Evolutionary conservation across 2,888 invertebrate genomes (phyloP).

Genomic region (Globia sparganii): DNA sequence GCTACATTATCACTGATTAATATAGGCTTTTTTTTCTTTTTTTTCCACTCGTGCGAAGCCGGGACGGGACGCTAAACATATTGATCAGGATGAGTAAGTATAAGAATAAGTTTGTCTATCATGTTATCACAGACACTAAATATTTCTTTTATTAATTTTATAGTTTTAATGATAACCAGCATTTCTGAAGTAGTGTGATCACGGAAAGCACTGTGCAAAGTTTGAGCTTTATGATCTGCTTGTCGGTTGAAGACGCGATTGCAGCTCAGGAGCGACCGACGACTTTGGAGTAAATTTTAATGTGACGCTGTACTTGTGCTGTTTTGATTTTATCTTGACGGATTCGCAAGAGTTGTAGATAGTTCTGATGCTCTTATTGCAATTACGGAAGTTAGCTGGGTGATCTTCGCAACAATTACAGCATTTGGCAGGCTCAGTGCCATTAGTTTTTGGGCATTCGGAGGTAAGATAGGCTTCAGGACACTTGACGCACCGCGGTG

Average conservation of each 20-base stretch:
- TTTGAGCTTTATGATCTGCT: background rate
- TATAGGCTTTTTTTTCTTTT: too few species aligned
- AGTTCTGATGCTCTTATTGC: background rate
- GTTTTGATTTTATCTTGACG: background rate
- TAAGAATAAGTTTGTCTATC: background rate
- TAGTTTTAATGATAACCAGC: background rate
- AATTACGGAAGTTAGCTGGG: background rate
- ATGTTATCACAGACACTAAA: background rate
- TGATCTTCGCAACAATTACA: constrained; percentile 2
- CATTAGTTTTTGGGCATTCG: background rate
- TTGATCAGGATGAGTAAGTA: background rate
- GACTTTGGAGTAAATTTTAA: background rate
- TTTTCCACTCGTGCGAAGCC: too few species aligned
- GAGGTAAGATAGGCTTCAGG: background rate
- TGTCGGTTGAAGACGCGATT: background rate
- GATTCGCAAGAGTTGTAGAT: background rate
- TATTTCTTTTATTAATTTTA: background rate
- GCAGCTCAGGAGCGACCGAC: background rate
- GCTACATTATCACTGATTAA: too few species aligned
- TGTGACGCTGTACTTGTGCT: background rate
- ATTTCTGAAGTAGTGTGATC: background rate
- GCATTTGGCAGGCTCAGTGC: background rate
- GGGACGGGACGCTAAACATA: too few species aligned
- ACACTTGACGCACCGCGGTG: background rate
- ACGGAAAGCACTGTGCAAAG: background rate